Evolutionary conservation across 2,113 vertebrate genomes (phyloP).

Genomic region (Cryptoleucopteryx plumbea): DNA sequence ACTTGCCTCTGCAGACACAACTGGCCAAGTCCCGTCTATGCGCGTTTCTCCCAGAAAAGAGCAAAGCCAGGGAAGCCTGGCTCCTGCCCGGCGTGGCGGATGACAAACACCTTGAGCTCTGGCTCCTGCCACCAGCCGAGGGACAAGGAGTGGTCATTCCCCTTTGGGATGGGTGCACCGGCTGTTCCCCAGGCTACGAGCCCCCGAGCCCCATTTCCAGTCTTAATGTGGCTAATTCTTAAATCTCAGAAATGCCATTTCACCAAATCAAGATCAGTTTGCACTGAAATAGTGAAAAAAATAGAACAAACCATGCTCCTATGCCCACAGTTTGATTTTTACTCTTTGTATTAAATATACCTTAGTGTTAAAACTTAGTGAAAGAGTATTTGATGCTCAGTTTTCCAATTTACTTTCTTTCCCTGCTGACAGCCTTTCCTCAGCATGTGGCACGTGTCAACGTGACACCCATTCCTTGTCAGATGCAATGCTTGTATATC

Average conservation of each 20-base stretch:
- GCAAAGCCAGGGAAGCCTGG: neutral
- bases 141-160: neutral
- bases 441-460: rapidly evolving
- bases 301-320: neutral
- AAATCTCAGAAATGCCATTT: neutral
- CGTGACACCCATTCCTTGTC: too few species aligned
- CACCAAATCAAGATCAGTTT: neutral
- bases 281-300: neutral
- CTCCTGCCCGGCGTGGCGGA: rapidly evolving
- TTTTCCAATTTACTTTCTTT: neutral
- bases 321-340: neutral
- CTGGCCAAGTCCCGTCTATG: rapidly evolving
- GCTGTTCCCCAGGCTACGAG: neutral
- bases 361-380: neutral
- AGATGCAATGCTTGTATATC: rapidly evolving
- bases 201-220: neutral
- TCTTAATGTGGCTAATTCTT: rapidly evolving
- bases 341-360: neutral
- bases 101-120: neutral
- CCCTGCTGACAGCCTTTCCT: neutral
- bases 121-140: neutral
- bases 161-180: rapidly evolving
- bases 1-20: rapidly evolving
- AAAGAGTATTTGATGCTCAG: neutral
- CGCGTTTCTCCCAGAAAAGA: neutral